Evolutionary conservation across 2,797 vertebrate genomes (phyloP).

Genomic region (Phyllotis vaccarum): DNA sequence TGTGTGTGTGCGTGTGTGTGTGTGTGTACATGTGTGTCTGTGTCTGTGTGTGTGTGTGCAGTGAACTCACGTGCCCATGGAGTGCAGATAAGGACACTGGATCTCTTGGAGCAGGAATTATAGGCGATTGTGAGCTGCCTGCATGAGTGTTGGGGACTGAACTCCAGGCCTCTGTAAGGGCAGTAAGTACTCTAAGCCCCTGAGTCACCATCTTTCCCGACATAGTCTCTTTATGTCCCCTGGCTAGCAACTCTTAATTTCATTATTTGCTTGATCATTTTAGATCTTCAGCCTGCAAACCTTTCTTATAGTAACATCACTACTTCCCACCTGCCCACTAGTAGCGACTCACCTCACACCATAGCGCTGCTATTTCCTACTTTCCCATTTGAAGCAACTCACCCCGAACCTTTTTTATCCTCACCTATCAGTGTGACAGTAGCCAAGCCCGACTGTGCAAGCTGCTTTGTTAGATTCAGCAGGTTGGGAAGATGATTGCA

Average conservation of each 20-base stretch:
- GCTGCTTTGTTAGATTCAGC: not conserved
- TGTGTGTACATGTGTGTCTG: not conserved
- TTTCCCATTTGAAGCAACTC: not conserved
- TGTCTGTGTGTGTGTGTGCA: not conserved
- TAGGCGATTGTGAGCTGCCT: not conserved
- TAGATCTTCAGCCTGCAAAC: not conserved
- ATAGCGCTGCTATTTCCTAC: not conserved
- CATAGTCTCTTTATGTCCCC: not conserved
- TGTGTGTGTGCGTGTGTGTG: not conserved
- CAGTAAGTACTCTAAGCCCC: not conserved
- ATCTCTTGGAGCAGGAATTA: not conserved
- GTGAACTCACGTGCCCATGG: not conserved
- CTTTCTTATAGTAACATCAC: not conserved
- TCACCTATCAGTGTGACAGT: not conserved
- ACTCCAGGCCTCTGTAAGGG: not conserved
- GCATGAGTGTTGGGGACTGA: not conserved
- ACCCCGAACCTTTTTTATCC: not conserved
- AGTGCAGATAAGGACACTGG: not conserved
- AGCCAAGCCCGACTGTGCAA: not conserved
- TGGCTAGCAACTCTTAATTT: constrained; percentile 10
- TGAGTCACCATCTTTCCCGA: not conserved
- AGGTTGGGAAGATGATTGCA: not conserved
- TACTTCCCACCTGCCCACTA: not conserved
- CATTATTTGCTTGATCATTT: constrained; percentile 26
- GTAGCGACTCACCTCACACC: not conserved